These are phyloP conservation scores for Sylvicapra grimmia DNA, from an alignment of 2,113 vertebrate species.

Conservation along the genomic window DNA sequence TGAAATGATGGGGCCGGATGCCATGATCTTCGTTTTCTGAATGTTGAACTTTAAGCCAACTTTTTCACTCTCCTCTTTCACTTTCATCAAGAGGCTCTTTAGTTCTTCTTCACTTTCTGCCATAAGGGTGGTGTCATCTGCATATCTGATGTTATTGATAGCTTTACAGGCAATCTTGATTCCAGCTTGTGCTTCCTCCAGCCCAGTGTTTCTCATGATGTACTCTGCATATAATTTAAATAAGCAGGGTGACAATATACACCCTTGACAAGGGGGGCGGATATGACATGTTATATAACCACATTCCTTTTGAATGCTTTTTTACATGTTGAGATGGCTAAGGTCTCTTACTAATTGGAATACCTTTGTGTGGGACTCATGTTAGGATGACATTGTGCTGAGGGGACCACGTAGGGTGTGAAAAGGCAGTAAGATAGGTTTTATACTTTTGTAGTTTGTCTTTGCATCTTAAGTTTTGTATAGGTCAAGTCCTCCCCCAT, in stretches of 20 bases:
- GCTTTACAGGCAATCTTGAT: neutral
- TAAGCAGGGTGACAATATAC: neutral
- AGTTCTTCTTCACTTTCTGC: neutral
- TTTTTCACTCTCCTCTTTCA: neutral
- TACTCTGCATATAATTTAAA: neutral
- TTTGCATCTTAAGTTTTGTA: slow-evolving; percentile 64
- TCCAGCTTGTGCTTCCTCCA: neutral
- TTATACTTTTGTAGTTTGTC: slow-evolving; percentile 60
- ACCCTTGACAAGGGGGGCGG: fast-evolving
- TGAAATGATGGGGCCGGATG: neutral
- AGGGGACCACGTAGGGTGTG: neutral
- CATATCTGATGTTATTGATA: neutral
- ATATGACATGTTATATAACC: slow-evolving; percentile 41
- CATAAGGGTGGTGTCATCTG: neutral
- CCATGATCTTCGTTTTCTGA: neutral
- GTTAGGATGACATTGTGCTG: slow-evolving; percentile 53
- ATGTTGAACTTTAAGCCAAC: neutral
- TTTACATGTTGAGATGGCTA: slow-evolving; percentile 49
- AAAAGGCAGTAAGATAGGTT: slow-evolving; percentile 39
- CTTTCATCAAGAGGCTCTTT: neutral
- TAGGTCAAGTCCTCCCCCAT: slow-evolving; percentile 68
- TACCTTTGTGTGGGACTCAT: slow-evolving; percentile 29
- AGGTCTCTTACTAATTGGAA: slow-evolving; percentile 60
- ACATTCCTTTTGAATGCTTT: slow-evolving; percentile 58
- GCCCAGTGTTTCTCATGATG: neutral